phyloP scores from a whole-genome alignment of 2,113 vertebrate genomes.

The Muscicapa adusta region DNA sequence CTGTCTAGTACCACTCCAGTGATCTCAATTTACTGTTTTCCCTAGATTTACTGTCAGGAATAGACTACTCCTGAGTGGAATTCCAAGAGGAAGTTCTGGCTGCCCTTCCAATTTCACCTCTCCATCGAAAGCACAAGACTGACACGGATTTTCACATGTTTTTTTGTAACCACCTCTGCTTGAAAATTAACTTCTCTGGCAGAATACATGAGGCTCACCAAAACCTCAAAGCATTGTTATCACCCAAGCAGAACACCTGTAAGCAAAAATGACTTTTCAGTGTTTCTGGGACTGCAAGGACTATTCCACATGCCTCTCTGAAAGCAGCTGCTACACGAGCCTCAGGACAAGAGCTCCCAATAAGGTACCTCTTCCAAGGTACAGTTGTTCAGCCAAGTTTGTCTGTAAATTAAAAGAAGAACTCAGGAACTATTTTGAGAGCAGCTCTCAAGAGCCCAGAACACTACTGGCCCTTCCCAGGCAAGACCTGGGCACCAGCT shows the following conservation, averaged over 20 bases:
- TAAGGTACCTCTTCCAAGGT: not conserved
- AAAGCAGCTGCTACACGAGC: not conserved
- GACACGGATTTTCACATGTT: not conserved
- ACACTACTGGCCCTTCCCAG: not conserved
- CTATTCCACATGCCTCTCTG: not conserved
- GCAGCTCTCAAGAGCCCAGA: not conserved
- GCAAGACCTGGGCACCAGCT: fast-evolving
- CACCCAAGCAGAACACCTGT: not conserved
- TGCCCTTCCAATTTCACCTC: not conserved
- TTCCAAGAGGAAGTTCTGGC: not conserved
- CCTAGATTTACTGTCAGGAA: not conserved
- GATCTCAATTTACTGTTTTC: not conserved
- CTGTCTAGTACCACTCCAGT: not conserved
- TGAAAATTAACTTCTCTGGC: not conserved
- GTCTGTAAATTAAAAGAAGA: not conserved
- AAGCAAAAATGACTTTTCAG: not conserved
- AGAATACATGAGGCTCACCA: not conserved
- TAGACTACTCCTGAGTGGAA: not conserved
- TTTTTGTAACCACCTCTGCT: not conserved
- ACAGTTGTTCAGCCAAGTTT: not conserved
- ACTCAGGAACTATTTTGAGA: not conserved
- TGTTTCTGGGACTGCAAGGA: not conserved
- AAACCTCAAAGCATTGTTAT: not conserved
- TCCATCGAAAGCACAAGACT: not conserved
- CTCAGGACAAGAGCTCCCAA: not conserved